These are phyloP conservation scores for Percopsis transmontana DNA, from an alignment of 2,113 vertebrate species.

Conservation along the genomic window DNA sequence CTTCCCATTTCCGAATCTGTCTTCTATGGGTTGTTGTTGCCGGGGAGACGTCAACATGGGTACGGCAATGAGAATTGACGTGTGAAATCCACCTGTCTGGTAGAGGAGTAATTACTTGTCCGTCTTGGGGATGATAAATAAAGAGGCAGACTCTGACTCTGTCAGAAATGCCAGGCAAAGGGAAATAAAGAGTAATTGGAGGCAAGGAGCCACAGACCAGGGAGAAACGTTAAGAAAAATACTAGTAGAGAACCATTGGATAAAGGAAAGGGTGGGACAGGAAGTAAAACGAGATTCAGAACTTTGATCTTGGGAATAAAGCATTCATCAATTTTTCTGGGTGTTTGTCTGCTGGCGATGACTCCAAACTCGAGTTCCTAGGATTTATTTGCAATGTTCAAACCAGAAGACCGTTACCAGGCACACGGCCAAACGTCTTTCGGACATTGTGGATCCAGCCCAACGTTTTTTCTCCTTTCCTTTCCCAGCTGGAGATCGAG, in stretches of 20 bases:
- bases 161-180: constrained; percentile 47
- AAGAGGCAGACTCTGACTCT: constrained; percentile 36
- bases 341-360: constrained; percentile 34
- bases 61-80: constrained; percentile 60
- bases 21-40: constrained; percentile 52
- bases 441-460: not conserved
- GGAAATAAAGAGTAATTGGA: constrained; percentile 59
- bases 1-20: not conserved
- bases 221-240: constrained; percentile 3
- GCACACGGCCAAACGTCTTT: constrained; percentile 18
- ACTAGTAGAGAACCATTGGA: not conserved
- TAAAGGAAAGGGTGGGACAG: not conserved
- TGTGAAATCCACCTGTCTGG: constrained; percentile 70
- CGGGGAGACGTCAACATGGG: constrained; percentile 60
- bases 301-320: constrained; percentile 23
- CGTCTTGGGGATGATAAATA: constrained; percentile 42
- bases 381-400: constrained; percentile 25
- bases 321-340: constrained; percentile 29
- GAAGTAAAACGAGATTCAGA: constrained; percentile 21
- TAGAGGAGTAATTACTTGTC: constrained; percentile 66
- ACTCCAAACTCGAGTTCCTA: constrained; percentile 7
- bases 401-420: constrained; percentile 31
- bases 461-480: constrained; percentile 15
- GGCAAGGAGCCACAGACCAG: constrained; percentile 16
- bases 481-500: constrained; percentile 71